Evolutionary conservation across 2,113 vertebrate species (phyloP), one percentile per base, ranked within the genome.

Genomic region (Microcebus ravelobensis): DNA sequence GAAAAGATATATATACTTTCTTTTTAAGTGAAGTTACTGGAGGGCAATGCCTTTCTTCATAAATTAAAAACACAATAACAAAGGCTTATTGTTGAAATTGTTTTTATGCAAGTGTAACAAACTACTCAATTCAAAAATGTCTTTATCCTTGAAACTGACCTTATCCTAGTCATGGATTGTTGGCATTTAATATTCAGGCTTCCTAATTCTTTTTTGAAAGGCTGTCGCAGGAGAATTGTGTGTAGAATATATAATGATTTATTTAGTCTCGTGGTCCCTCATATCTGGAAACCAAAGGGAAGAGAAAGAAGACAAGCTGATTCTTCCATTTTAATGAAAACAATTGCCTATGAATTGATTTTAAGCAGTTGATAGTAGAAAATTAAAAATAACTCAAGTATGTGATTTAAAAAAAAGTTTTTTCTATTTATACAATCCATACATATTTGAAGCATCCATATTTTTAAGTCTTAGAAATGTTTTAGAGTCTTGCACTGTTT

Each of bases 181-280:
- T 97, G 93, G 90, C 90, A 94, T 97, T 98, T 98, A 97, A 97
- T 96, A 97, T 97, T 97, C 77, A 97, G 97, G 90, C 96, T 97
- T 96, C 96, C 87, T 96, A 95, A 97, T 96, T 98, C 92, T 93
- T 93, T 96, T 97, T 74, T 96, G 96, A 97, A 97, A 94, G 97
- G 52, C 96, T 96, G 92, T 91, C 74, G 52, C 92, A 91, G 93
- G 77, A 97, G 87, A 27, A 42, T 25, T 20, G 29, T 77, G 39
- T 67, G 87, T 5, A 77, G 97, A 98, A 97, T 92, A 94, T 65
- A 82, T 86, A 96, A 98, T 91, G 96, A 96, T 96, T 97, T 97
- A 93, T 92, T 96, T 92, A 86, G 70, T 95, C 87, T 84, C 65
- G 34, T 52, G 95, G 73, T 93, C 94, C 45, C 80, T 95, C 12